Evolutionary conservation across 1,140 invertebrate genomes (phyloP), one percentile per base, ranked within the genome.

Genomic region (Calephelis virginiensis): DNA sequence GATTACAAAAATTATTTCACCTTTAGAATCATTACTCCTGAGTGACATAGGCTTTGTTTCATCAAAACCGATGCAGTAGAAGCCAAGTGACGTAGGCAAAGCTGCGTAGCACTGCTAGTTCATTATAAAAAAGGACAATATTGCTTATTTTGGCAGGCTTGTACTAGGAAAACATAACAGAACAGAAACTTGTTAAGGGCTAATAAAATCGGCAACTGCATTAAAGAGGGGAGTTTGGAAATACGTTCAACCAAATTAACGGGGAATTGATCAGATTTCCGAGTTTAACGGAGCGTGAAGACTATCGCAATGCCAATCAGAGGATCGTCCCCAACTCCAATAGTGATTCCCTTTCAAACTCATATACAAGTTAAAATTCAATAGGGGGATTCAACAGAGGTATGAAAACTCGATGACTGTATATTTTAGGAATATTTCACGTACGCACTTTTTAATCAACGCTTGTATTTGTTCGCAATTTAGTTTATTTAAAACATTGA

Each of bases 301-400:
- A 76, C 73, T 72, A 75, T 80, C 69, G 76, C 76, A 74, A 78
- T 78, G 74, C 76, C 73, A 78, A 80, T 80, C 72, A 77, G 68
- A 61, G 63, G 46, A 46, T 65, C 63, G 59, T 61, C 62, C 14
- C 56, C 48, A 45, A 61, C 53, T 50, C 63, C 48, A 70, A 67
- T 69, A 64, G 38, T 63, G 40, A 64, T 68, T 64, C 64, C 50
- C 67, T 50, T 68, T 56, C 62, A 64, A 59, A 65, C 61, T 64
- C 59, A 65, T 65, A 69, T 61, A 46, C 28, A 28, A 45, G 43
- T 13, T 43, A 45, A 61, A 10, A 43, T 43, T 61, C 40, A 43
- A 43, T 40, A 45, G 38, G n/a, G 38, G n/a, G 60, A 14, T 38
- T 13, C 14, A 13, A 37, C n/a, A 9, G 8, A 43, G 40, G 7